Evolutionary conservation across 2,113 vertebrate genomes (phyloP), one percentile per base, ranked within the genome.

Genomic region (Pitta sordida): DNA sequence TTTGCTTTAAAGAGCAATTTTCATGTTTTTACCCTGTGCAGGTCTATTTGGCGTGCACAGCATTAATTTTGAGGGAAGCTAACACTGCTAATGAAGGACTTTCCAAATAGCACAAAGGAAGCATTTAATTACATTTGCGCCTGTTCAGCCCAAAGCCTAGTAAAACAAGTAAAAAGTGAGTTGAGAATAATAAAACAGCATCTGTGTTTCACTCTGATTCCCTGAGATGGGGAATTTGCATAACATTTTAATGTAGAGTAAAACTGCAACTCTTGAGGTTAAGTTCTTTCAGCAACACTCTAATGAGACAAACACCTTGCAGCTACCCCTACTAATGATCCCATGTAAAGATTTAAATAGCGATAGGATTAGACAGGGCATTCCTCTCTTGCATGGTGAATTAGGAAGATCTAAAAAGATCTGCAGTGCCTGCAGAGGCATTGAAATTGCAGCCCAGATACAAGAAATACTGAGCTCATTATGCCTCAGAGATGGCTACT

Each of bases 161-260:
- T 91, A 94, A 95, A 96, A 95, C 74, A 89, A 91, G 84, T 79
- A 91, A 93, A 93, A 95, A 91, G 69, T 82, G 86, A 95, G 41
- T 23, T 87, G 74, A 91, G 78, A 92, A 87, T 76, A 93, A 94
- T 89, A 91, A 96, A 94, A 75, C 65, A 89, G 77, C 83, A 92
- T 85, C 58, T 39, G 91, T 51, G 20, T 73, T 94, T 93, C 74
- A 27, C 77, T 86, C 68, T 3, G 53, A 82, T 89, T 91, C 70
- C 81, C 89, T 37, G 80, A 89, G 69, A 85, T 53, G 58, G 30
- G 26, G 74, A 81, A 95, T 94, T 96, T 93, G 81, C 78, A 87
- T 96, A 95, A 79, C 73, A 37, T 65, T 81, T 92, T 87, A 79
- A 71, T 5, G 23, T 46, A 76, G 86, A 79, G 74, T 82, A 82